Base-by-base conservation (phyloP, 1,140 invertebrate species). In the Cotesia chilonis region DNA sequence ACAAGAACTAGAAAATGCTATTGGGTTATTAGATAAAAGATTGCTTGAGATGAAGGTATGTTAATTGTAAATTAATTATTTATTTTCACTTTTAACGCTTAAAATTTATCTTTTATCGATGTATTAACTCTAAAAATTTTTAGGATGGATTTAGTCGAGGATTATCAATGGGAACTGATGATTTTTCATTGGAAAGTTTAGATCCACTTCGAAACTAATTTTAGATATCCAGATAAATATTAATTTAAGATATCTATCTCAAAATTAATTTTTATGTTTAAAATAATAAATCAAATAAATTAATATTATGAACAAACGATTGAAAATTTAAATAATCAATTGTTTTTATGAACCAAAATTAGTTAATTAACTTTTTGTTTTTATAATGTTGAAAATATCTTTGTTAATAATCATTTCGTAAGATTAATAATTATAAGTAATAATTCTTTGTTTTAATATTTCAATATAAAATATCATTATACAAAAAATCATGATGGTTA, bases 61-160 rank as follows among this genome's bases (percentile, higher is more conserved):
- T 14, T 17, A 7, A 47, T n/a, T n/a, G 4, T 54, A 52, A 61
- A 20, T 55, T 55, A 14, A 1, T 14, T 55, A 55, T 54, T 7
- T 37, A 61, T 17, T 35, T 35, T 9, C 55, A 28, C 28, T 28
- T 28, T 28, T 28, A 28, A 28, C 28, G 28, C 28, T 28, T 28
- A 28, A 28, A 28, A 28, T 10, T 57, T 17, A 14, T 35, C 12
- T n/a, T 57, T 36, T 20, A 37, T 57, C 37, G 59, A 69, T 1
- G 55, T 10, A 7, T 63, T 36, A 35, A 17, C 10, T 63, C 28
- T n/a, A 4, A 28, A 28, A 63, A 4, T 36, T 79, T 89, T 88
- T 87, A 94, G 93, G 92, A 93, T 87, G 94, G 94, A 68, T 95
- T 95, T 83, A 94, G 93, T 85, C 89, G 92, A 87, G 94, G 93